Evolutionary conservation across 2,888 invertebrate genomes (phyloP), one percentile per base, ranked within the genome.

Genomic region (Cosmopolites sordidus): DNA sequence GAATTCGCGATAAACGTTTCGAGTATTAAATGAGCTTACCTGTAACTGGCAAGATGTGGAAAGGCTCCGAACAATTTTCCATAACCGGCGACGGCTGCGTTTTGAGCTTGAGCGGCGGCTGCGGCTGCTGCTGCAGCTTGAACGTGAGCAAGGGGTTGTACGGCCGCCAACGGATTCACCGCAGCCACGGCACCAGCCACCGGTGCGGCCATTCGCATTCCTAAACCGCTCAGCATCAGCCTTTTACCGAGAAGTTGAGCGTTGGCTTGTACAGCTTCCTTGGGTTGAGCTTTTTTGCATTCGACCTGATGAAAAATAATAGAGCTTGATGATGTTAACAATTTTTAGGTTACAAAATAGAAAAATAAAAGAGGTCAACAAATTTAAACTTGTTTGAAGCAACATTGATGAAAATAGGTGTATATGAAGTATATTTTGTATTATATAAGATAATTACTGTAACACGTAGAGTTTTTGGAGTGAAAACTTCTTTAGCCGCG

Each of bases 211-310:
- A 88, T 72, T 67, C 77, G 80, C 74, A 79, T 82, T 64, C 88
- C 88, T 43, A 89, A 73, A 6, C 87, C 81, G 65, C 88, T 86
- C 61, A 86, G 73, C 70, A 85, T 83, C 59, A 86, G 79, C 58
- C 86, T 78, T 66, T 86, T 86, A 54, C 85, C 83, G 48, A 86
- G 72, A 15, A 84, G 73, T 16, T 59, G 60, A n/a, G 83, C 80
- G 51, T 83, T 82, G 3, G 85, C 84, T 61, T 85, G 84, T 0
- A 92, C 91, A 0, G 90, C 88, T 69, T 92, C 92, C 72, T 92
- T 92, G 16, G 92, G 92, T 77, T 92, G 92, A 1, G 92, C 92
- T 72, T 92, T 90, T 76, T 92, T 92, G 75, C 92, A 92, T 74
- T 92, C 92, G 41, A 83, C 65, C 60, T 60, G 45, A 15, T 55